These are phyloP conservation scores for Hypotaenidia okinawae DNA, from an alignment of 2,797 vertebrate species.

Conservation along the genomic window DNA sequence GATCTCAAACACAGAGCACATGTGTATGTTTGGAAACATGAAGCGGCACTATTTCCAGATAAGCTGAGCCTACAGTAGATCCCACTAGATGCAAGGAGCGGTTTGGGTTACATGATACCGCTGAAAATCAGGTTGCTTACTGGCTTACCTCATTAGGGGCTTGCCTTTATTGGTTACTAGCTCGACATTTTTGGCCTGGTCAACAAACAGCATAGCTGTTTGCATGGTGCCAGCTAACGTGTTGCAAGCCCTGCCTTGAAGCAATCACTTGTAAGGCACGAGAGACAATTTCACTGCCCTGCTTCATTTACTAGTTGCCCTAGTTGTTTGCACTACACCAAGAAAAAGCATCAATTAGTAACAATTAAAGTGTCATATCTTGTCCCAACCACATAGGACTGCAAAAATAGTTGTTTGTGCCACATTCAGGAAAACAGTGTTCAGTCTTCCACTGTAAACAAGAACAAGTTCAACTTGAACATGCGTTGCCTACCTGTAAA, in stretches of 20 bases:
- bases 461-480: conserved; percentile 31
- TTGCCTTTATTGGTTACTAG: neutral
- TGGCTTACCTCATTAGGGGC: neutral
- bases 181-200: neutral
- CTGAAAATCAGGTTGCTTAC: neutral
- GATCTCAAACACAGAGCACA: neutral
- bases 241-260: conserved; percentile 40
- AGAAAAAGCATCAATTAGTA: conserved; percentile 67
- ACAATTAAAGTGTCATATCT: conserved; percentile 54
- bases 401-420: conserved; percentile 47
- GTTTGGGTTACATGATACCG: neutral
- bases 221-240: rapidly evolving
- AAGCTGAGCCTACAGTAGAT: neutral
- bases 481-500: neutral
- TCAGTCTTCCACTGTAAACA: conserved; percentile 43
- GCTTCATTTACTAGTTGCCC: conserved; percentile 44
- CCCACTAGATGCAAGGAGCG: neutral
- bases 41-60: neutral
- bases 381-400: neutral
- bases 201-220: neutral
- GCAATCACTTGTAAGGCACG: conserved; percentile 26
- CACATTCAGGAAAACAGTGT: conserved; percentile 12
- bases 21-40: neutral
- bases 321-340: conserved; percentile 35
- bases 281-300: conserved; percentile 17